Base-by-base conservation (phyloP, 1,140 invertebrate species). In the Zaprionus lachaisei region DNA sequence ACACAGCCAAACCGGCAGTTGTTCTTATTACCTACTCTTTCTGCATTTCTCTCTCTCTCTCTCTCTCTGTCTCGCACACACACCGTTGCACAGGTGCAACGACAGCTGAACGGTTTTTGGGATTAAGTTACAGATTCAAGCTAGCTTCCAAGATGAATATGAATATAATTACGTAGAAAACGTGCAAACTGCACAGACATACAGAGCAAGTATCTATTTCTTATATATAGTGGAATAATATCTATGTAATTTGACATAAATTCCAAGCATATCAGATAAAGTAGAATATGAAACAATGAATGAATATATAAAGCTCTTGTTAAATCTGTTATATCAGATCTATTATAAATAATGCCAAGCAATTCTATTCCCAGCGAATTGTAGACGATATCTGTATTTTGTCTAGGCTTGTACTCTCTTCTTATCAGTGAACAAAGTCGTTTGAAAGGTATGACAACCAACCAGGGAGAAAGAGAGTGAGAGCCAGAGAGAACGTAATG, bases 361-460 rank as follows among this genome's bases (percentile, higher is more conserved):
- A 4, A 51, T 51, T 5, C 20, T 24, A 51, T 51, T 14, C 47
- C 47, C 22, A 51, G 47, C 47, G 11, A 51, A 51, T 24, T 51
- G 11, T 26, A 54, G 2, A 56, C 26, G 11, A 31, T 28, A 12
- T 56, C 11, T 22, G 47, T 51, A 51, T 49, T n/a, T n/a, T 47
- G 47, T 51, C 47, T 51, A 51, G 47, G 41, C 41, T 47, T 47
- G n/a, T 54, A 11, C 14, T 56, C 26, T 31, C 54, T 31, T 15
- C 65, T 38, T 84, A 90, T 90, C 84, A 76, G 71, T 54, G 63
- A 58, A 58, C 70, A 86, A 86, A 83, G 84, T 87, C 84, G 81
- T 83, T 87, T 87, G 70, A 87, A 87, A 87, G 83, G 83, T 87
- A 89, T 72, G 69, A 64, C 56, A 38, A 34, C 28, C 79, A 57